Percentiles rank a stretch among this genome's conserved stretches.
Evolutionary conservation across 2,888 invertebrate species (phyloP).

Genomic region (Microctonus aethiopoides): DNA sequence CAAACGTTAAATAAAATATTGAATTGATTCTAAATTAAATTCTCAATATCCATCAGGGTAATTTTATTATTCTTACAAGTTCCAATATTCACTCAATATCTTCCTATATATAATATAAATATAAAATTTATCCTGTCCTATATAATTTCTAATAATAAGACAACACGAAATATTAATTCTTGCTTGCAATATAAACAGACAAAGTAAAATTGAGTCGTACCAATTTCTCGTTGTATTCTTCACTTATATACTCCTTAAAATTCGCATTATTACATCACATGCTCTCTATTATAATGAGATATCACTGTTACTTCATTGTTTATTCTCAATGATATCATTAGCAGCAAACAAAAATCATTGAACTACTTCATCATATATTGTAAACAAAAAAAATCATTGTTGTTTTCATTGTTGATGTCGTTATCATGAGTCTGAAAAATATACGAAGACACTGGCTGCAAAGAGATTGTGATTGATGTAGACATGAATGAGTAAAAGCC

Average conservation of each 20-base stretch:
- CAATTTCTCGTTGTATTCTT: background rate
- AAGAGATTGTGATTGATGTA: conserved; percentile 13
- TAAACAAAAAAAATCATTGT: background rate
- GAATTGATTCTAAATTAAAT: background rate
- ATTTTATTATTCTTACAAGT: too few species aligned
- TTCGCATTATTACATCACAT: background rate
- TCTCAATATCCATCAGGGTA: background rate
- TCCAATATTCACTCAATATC: too few species aligned
- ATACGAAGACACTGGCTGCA: background rate
- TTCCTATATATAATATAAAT: too few species aligned
- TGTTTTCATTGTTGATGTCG: background rate
- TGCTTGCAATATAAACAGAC: too few species aligned
- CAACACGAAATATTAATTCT: too few species aligned
- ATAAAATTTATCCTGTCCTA: background rate
- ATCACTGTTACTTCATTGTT: background rate
- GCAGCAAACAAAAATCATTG: background rate
- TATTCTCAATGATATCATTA: background rate
- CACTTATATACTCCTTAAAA: background rate
- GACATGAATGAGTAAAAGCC: conserved; percentile 4
- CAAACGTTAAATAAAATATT: background rate
- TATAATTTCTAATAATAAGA: too few species aligned
- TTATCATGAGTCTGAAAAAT: too few species aligned
- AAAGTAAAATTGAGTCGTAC: background rate
- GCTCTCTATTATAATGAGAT: background rate
- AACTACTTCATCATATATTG: too few species aligned